Evolutionary conservation across 2,797 vertebrate genomes (phyloP), one percentile per base, ranked within the genome.

Genomic region (Takifugu ocellatus): DNA sequence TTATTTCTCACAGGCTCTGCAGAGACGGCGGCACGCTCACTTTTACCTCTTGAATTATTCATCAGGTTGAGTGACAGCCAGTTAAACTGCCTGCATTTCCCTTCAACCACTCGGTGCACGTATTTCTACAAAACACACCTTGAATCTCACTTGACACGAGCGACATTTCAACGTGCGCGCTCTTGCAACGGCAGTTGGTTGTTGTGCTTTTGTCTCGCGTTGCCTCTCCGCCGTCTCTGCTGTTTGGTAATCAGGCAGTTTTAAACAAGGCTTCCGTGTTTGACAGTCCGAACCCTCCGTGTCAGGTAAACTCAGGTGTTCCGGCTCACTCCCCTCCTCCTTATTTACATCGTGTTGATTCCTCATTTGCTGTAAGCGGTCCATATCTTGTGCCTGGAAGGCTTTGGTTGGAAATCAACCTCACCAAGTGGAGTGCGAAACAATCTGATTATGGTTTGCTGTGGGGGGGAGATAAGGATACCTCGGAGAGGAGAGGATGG

Each of bases 261-360:
- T 55, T 44, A 53, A 68, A 63, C 56, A 43, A 51, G 63, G 62
- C 68, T 54, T 53, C 1, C 56, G 14, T 54, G 45, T 66, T 54
- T 68, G 64, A 63, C 21, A 21, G 56, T 54, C 59, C 0, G 1
- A 51, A 53, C 60, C 59, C 60, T 17, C 3, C 31, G 8, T 17
- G 7, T 44, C 15, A 6, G n/a, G 2, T n/a, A 2, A 44, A 44
- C 15, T 44, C 5, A 9, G n/a, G 43, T 3, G 5, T 44, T 44
- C 8, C 16, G 43, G 17, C n/a, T 44, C 43, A 16, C 4, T 8
- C 17, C 43, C 5, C 15, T 6, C 17, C 43, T 17, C 6, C 43
- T 75, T 65, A 66, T 81, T 82, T 79, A 60, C 61, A 59, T 75
- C 47, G 57, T 54, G 80, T 83, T 74, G 77, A 79, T 78, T 82